phyloP scores from a whole-genome alignment of 2,113 vertebrate genomes.

The Neogobius melanostomus region DNA sequence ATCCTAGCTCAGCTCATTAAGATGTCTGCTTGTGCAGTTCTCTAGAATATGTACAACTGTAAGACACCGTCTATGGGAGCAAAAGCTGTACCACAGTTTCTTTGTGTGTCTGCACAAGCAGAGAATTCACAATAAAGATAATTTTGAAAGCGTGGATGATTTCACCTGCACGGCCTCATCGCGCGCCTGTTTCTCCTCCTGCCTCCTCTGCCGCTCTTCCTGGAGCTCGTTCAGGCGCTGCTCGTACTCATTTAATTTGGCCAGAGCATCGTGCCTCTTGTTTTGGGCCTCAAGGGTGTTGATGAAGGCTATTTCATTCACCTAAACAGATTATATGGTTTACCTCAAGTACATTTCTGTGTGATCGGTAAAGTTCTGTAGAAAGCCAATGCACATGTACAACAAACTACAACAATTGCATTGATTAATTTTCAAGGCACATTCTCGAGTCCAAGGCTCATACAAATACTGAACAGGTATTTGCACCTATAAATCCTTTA shows the following conservation, averaged over 20 bases:
- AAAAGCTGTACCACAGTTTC: too few relatives aligned
- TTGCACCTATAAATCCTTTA: slow-evolving; percentile 33
- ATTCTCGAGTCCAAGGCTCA: too few relatives aligned
- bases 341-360: background rate
- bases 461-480: background rate
- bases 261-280: slow-evolving; percentile 94
- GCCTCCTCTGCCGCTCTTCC: slow-evolving; percentile 92
- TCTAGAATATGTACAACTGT: too few relatives aligned
- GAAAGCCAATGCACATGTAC: too few relatives aligned
- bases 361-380: background rate
- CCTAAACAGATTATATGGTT: slow-evolving; percentile 70
- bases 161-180: slow-evolving; percentile 97
- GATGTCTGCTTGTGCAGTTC: too few relatives aligned
- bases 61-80: too few relatives aligned
- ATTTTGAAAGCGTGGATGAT: background rate
- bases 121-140: too few relatives aligned
- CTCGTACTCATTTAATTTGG: slow-evolving; percentile 96
- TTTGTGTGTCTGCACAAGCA: too few relatives aligned
- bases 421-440: too few relatives aligned
- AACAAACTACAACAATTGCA: too few relatives aligned
- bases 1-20: background rate
- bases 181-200: slow-evolving; percentile 96
- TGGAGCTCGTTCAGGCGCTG: slow-evolving; percentile 95
- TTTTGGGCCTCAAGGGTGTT: slow-evolving; percentile 99
- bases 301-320: slow-evolving; percentile 98